These are phyloP conservation scores for Lepidochrysops patricia DNA, from an alignment of 2,888 invertebrate genomes.

Conservation along the genomic window DNA sequence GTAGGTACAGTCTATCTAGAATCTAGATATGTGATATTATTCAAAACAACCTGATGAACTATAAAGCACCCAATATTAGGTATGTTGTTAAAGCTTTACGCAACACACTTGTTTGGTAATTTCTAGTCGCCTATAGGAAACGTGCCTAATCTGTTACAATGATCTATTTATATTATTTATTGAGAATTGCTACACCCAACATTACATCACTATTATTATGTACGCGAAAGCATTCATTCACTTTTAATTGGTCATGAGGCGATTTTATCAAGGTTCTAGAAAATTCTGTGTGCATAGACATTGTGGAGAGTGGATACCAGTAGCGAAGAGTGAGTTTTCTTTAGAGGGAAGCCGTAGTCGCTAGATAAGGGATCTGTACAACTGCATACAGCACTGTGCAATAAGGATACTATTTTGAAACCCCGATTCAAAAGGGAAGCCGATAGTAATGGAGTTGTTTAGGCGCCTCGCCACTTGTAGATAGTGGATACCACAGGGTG, in stretches of 20 bases:
- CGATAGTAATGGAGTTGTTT: too few species aligned
- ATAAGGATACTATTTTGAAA: too few species aligned
- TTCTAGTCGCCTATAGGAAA: conserved; percentile 12
- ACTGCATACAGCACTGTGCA: too few species aligned
- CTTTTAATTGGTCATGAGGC: background rate
- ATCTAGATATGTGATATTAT: too few species aligned
- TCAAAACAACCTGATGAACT: background rate
- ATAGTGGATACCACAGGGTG: too few species aligned
- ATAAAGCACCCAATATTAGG: background rate
- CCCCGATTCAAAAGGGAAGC: too few species aligned
- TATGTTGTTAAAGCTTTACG: conserved; percentile 1
- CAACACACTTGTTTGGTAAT: conserved; percentile 10
- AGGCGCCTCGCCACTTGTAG: too few species aligned
- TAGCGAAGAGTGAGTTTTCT: too few species aligned
- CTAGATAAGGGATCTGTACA: too few species aligned
- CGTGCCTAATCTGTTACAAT: conserved; percentile 18
- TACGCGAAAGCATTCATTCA: conserved; percentile 3
- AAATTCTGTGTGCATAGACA: background rate
- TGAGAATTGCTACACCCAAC: conserved; percentile 8
- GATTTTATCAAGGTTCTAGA: background rate
- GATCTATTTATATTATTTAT: conserved; percentile 10
- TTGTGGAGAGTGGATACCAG: too few species aligned
- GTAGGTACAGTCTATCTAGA: too few species aligned
- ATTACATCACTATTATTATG: background rate
- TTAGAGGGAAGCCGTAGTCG: too few species aligned